Base-by-base conservation (phyloP, 2,888 invertebrate species). In the Portevinia maculata region DNA sequence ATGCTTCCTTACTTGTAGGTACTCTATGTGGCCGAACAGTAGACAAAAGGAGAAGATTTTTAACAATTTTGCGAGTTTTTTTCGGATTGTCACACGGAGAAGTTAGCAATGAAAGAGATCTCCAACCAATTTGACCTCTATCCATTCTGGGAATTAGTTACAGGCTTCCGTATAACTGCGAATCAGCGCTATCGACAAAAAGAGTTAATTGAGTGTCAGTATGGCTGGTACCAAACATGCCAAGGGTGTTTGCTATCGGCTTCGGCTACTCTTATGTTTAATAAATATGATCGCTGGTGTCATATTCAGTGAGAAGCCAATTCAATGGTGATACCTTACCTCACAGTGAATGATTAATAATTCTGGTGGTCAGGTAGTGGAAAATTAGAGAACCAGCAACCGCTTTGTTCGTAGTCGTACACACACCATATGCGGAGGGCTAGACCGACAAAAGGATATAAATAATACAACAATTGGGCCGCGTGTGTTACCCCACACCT, bases 391-490 rank as follows among this genome's bases (percentile, higher is more conserved):
- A 70, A 60, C 65, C 65, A 30, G 34, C 32, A 62, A 67, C 44
- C 65, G 60, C 76, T 83, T 83, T 83, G 76, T 76, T 75, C 75
- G 52, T 28, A 52, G n/a, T n/a, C 9, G 55, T 69, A 30, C 15
- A 34, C 32, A 41, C 57, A 71, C 64, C 73, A 78, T 83, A 76
- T 76, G 81, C 53, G 46, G 28, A 78, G 67, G 57, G 55, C 60
- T 15, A 53, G 71, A 39, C 78, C 78, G 60, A 78, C 78, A 83
- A 83, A 83, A 83, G 83, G 83, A 83, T 83, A 78, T 83, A 83
- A 83, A 83, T 83, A 83, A 83, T 78, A 83, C 78, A 83, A 83
- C 83, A 83, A 83, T 78, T 83, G 83, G 83, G 32, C 78, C 65
- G 76, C 73, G 83, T 62, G 83, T 62, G 75, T 64, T 65, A 59